Evolutionary conservation across 2,797 vertebrate species (phyloP), one percentile per base, ranked within the genome.

Genomic region (Diplodus puntazzo): DNA sequence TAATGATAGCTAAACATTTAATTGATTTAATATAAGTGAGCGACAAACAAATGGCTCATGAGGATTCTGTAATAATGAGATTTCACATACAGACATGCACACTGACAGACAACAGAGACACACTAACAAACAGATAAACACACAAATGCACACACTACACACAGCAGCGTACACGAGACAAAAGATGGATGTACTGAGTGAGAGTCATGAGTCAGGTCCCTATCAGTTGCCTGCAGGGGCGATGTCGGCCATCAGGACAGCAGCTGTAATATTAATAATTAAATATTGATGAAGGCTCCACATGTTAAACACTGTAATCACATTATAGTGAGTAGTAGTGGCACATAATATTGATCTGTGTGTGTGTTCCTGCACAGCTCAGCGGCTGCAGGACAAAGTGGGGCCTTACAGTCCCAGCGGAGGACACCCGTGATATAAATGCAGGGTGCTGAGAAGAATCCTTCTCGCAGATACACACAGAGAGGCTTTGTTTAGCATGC

Each of bases 251-350:
- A 88, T 87, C 77, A 88, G 87, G 93, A 89, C 83, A 83, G 65
- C 79, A 88, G 87, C 88, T 82, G 74, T 91, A 92, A 94, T 94
- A 95, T 94, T 91, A 91, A 92, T 95, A 92, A 94, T 95, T 94
- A 94, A 95, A 95, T 95, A 95, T 95, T 95, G 94, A 96, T 95
- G 93, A 95, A 93, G 91, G 89, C 90, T 91, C 89, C 89, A 88
- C 92, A 95, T 94, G 93, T 95, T 96, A 95, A 95, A 94, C 93
- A 94, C 90, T 92, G 87, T 94, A 95, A 96, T 95, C 92, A 73
- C 83, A 93, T 96, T 95, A 94, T 42, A 88, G 92, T 84, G 90
- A 94, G 92, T 70, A 89, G 81, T 87, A 89, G 84, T 81, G 89
- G 81, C 87, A 90, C 79, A 82, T 87, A 9, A 80, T 92, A 95